Evolutionary conservation across 1,140 invertebrate genomes (phyloP).

Genomic region (Trachymyrmex cornetzi): DNA sequence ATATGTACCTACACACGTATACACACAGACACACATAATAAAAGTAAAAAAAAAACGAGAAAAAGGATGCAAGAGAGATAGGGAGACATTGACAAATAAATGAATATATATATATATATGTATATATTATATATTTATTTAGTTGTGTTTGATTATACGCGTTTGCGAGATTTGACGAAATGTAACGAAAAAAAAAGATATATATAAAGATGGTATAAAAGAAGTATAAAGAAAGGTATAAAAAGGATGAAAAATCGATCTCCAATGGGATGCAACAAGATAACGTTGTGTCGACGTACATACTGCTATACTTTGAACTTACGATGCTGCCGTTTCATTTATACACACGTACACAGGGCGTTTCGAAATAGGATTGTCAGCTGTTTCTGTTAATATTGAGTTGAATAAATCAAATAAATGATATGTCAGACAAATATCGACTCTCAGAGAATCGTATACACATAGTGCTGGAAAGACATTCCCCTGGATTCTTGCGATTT

Average conservation of each 20-base stretch:
- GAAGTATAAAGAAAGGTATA: neutral
- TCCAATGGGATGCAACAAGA: conserved; percentile 26
- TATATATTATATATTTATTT: conserved; percentile 22
- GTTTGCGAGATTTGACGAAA: conserved; percentile 20
- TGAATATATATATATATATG: neutral
- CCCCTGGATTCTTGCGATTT: conserved; percentile 36
- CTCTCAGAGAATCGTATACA: conserved; percentile 38
- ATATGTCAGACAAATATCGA: conserved; percentile 42
- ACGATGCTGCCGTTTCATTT: conserved; percentile 61
- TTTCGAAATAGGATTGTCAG: conserved; percentile 60
- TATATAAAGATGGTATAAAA: neutral
- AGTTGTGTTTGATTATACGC: conserved; percentile 40
- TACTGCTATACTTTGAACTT: conserved; percentile 59
- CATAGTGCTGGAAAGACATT: conserved; percentile 38
- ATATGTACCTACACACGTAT: conserved; percentile 84
- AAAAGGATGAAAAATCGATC: conserved; percentile 40
- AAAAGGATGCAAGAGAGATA: conserved; percentile 36
- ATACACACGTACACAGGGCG: conserved; percentile 41
- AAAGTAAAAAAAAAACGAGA: conserved; percentile 53
- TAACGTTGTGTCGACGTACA: conserved; percentile 34
- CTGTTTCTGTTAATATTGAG: conserved; percentile 63
- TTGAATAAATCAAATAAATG: conserved; percentile 63
- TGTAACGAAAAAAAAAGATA: conserved; percentile 7
- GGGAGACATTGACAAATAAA: neutral
- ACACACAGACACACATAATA: conserved; percentile 66